Base-by-base conservation (phyloP, 1,140 invertebrate species). In the Marisa cornuarietis region DNA sequence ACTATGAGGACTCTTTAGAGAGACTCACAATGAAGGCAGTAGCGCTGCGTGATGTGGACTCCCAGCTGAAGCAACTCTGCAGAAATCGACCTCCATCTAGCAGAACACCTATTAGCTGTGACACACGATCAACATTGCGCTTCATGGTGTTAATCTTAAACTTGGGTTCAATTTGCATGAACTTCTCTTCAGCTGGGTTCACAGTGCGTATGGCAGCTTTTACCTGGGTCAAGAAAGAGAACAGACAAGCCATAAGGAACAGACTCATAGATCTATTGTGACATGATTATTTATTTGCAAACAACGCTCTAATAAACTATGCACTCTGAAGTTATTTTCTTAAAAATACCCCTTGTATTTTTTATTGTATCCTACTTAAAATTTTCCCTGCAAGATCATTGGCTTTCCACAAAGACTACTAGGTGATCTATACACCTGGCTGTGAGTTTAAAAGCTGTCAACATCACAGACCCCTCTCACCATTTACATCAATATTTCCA, bases 41-140 rank as follows among this genome's bases (percentile, higher is more conserved):
- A 78, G 97, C 93, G 84, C 96, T 99, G 85, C 96, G 93, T n/a
- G 96, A 87, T 81, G 95, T 95, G 8, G 94, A 98, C 86, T 99
- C 97, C 98, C 98, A 99, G 91, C 98, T 96, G 88, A 98, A 97
- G 92, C 97, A 99, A 89, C 96, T 97, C 92, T 99, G 96, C 79
- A 99, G 93, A 90, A 97, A 97, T 92, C 96, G 96, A 18, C 96
- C 95, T 73, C 95, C 92, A 87, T 99, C 96, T 78, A 97, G 94
- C 81, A 98, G 95, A 90, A 94, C 94, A 91, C 96, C 94, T 10
- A 97, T 95, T 65, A 99, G 95, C 58, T 94, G 94, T 91, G 98
- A 98, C 24, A 99, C 93, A 79, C 98, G 93, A 90, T 98, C 95
- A 1, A 99, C 97, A 90, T 99, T 99, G 49, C 95, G 93, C 62